Evolutionary conservation across 1,140 invertebrate genomes (phyloP).

Genomic region (Drosophila nebulosa): DNA sequence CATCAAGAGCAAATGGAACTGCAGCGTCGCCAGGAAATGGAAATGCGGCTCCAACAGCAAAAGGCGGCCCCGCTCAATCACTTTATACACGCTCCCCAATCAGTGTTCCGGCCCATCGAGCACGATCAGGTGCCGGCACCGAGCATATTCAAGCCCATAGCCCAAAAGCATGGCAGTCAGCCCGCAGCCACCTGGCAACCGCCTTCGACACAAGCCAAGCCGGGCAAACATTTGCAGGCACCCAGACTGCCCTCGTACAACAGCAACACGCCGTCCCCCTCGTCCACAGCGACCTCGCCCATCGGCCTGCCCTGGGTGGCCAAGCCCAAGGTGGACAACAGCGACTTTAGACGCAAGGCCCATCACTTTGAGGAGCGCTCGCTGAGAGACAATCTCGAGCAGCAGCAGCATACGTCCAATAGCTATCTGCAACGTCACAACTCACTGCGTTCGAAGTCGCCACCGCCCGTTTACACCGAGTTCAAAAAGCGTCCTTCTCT

Average conservation of each 20-base stretch:
- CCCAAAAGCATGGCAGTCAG: slow-evolving; percentile 44
- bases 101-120: slow-evolving; percentile 85
- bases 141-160: slow-evolving; percentile 70
- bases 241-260: slow-evolving; percentile 12
- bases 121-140: slow-evolving; percentile 34
- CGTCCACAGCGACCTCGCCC: slow-evolving; percentile 64
- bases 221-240: slow-evolving; percentile 40
- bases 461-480: slow-evolving; percentile 33
- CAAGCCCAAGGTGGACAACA: slow-evolving; percentile 73
- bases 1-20: slow-evolving; percentile 55
- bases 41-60: slow-evolving; percentile 57
- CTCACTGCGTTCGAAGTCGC: slow-evolving; percentile 56
- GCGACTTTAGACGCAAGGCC: slow-evolving; percentile 67
- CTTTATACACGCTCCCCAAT: slow-evolving; percentile 87
- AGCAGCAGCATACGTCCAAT: slow-evolving; percentile 30
- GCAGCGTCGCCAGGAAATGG: slow-evolving; percentile 54
- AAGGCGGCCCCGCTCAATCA: slow-evolving; percentile 83
- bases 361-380: slow-evolving; percentile 71
- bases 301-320: slow-evolving; percentile 72
- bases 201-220: slow-evolving; percentile 27
- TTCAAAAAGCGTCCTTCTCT: slow-evolving; percentile 73
- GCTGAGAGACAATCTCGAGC: slow-evolving; percentile 50
- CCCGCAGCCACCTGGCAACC: slow-evolving; percentile 14
- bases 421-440: slow-evolving; percentile 67
- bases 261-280: slow-evolving; percentile 60